Conservation (phyloP, 53 echinoderm and acorn worm genomes). For the Luidia sarsii region DNA sequence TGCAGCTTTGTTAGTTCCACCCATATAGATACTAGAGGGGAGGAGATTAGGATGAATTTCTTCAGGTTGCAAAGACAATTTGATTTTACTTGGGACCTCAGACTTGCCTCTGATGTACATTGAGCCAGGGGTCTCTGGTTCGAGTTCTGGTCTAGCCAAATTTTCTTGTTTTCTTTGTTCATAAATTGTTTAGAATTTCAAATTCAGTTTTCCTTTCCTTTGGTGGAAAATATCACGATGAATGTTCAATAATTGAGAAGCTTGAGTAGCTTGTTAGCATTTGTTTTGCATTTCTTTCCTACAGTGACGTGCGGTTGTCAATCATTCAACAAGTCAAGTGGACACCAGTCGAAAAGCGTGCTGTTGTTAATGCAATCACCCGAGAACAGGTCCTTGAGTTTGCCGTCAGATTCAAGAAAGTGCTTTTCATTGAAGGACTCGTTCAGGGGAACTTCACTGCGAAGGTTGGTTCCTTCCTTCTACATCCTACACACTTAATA, state of each 20-base stretch:
- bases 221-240: too few species aligned
- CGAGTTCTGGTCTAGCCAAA: background rate
- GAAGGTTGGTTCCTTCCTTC: too few species aligned
- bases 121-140: background rate
- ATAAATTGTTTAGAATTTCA: background rate
- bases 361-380: slow-evolving; percentile 60
- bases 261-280: background rate
- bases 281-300: background rate
- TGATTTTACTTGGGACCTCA: too few species aligned
- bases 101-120: too few species aligned
- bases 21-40: too few species aligned
- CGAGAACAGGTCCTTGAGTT: slow-evolving; percentile 64
- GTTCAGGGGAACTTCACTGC: slow-evolving; percentile 94
- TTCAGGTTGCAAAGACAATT: too few species aligned
- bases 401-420: slow-evolving; percentile 67
- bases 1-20: too few species aligned
- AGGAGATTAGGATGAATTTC: too few species aligned
- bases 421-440: slow-evolving; percentile 79
- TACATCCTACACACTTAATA: too few species aligned
- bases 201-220: background rate
- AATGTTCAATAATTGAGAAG: too few species aligned
- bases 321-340: slow-evolving; percentile 88
- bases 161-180: background rate
- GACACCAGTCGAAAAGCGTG: slow-evolving; percentile 82
- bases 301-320: slow-evolving; percentile 83